These are phyloP conservation scores for Alviniconcha marisindica DNA, from an alignment of 1,140 invertebrate genomes.

Conservation along the genomic window DNA sequence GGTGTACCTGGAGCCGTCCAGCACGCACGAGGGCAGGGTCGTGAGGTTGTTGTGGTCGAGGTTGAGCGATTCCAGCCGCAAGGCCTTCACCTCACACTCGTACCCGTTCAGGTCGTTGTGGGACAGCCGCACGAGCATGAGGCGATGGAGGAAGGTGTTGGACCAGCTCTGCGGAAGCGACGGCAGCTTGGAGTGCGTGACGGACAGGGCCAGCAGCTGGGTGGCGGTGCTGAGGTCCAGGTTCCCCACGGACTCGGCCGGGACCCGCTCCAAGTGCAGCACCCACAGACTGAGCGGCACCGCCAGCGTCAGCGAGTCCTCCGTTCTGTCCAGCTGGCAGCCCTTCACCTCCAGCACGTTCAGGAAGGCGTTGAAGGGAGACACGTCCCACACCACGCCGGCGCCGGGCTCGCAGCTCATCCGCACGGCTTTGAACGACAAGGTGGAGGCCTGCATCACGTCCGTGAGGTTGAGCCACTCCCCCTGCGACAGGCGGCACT, in stretches of 20 bases:
- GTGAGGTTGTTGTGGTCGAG: slow-evolving; percentile 40
- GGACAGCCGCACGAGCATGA: slow-evolving; percentile 10
- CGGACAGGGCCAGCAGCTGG: slow-evolving; percentile 18
- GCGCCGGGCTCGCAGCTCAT: not conserved
- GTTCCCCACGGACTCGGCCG: not conserved
- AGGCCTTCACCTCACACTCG: slow-evolving; percentile 28
- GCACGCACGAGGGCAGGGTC: slow-evolving; percentile 33
- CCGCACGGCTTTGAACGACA: slow-evolving; percentile 26
- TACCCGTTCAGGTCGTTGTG: slow-evolving; percentile 25
- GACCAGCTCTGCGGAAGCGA: slow-evolving; percentile 26
- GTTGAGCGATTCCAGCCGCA: slow-evolving; percentile 35
- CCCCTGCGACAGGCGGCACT: not conserved
- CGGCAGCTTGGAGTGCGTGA: slow-evolving; percentile 1
- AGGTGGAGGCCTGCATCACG: not conserved
- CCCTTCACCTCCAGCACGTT: slow-evolving; percentile 21
- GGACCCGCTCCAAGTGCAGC: slow-evolving; percentile 12
- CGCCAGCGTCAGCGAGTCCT: not conserved
- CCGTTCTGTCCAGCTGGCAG: not conserved
- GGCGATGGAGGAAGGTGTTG: not conserved
- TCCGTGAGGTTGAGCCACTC: slow-evolving; percentile 8
- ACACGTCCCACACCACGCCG: slow-evolving; percentile 13
- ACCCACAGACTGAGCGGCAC: slow-evolving; percentile 48
- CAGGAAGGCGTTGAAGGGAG: slow-evolving; percentile 1
- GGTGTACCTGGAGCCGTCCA: slow-evolving; percentile 11
- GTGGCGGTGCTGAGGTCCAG: slow-evolving; percentile 37